phyloP scores from a whole-genome alignment of 2,797 vertebrate species.

The Spea hammondii region DNA sequence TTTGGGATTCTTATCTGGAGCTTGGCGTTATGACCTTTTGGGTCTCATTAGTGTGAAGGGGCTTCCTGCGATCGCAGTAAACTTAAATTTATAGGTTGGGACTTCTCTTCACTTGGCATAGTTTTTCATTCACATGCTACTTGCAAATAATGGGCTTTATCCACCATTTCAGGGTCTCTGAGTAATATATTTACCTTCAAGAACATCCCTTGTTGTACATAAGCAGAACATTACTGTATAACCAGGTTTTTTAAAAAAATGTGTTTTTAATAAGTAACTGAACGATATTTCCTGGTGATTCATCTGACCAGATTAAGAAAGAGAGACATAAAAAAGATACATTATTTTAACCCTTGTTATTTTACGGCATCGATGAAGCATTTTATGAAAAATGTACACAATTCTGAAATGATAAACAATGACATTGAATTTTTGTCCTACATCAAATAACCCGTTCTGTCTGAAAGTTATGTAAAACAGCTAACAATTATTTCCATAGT shows the following conservation, averaged over 20 bases:
- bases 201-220: too few species aligned
- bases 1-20: neutral
- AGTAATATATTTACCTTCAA: too few species aligned
- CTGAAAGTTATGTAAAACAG: constrained; percentile 42
- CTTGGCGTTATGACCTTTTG: neutral
- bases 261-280: constrained; percentile 19
- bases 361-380: neutral
- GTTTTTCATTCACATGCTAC: neutral
- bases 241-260: constrained; percentile 8
- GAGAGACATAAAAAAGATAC: neutral
- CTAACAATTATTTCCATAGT: constrained; percentile 14
- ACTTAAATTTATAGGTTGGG: neutral
- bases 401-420: neutral
- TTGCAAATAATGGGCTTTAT: too few species aligned
- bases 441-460: constrained; percentile 8
- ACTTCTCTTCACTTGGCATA: neutral
- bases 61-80: too few species aligned
- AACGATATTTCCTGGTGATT: constrained; percentile 6
- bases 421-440: neutral
- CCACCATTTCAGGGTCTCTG: too few species aligned
- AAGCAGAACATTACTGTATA: neutral
- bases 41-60: neutral
- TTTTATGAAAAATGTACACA: neutral
- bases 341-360: constrained; percentile 3
- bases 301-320: constrained; percentile 8